Conservation (phyloP, 2,113 vertebrate genomes). For the Melanostigma gelatinosum region DNA sequence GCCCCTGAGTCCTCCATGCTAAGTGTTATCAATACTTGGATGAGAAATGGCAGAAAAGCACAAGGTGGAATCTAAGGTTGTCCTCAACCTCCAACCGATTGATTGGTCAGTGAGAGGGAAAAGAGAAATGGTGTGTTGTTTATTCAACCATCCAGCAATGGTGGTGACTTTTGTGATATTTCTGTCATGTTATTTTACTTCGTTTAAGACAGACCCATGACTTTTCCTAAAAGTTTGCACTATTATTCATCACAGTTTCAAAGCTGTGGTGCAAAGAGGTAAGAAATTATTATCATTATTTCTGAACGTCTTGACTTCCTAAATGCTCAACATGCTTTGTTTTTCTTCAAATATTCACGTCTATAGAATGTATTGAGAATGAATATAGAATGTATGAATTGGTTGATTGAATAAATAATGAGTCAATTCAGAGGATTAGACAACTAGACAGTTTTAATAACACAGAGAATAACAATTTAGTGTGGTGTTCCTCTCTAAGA, state of each 20-base stretch:
- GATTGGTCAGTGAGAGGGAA: constrained; percentile 4
- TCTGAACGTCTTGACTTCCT: not conserved
- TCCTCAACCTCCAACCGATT: not conserved
- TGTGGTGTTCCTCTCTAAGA: not conserved
- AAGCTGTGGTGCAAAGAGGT: not conserved
- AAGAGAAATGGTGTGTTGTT: not conserved
- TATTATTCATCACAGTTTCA: not conserved
- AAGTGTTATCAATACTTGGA: not conserved
- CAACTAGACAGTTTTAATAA: not conserved
- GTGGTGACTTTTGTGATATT: not conserved
- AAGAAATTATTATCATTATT: not conserved
- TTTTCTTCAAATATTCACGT: not conserved
- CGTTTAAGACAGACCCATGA: not conserved
- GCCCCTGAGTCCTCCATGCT: not conserved
- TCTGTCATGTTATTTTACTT: not conserved
- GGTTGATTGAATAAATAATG: not conserved
- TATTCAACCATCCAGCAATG: not conserved
- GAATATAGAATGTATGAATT: not conserved
- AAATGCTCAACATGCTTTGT: not conserved
- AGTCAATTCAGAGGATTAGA: not conserved
- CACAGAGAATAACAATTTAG: not conserved
- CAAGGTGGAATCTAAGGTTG: not conserved
- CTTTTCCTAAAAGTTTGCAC: not conserved
- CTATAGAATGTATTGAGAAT: not conserved
- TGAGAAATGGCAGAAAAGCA: constrained; percentile 2